Evolutionary conservation across 2,888 invertebrate genomes (phyloP).

Genomic region (Kryphioiulus occultus): DNA sequence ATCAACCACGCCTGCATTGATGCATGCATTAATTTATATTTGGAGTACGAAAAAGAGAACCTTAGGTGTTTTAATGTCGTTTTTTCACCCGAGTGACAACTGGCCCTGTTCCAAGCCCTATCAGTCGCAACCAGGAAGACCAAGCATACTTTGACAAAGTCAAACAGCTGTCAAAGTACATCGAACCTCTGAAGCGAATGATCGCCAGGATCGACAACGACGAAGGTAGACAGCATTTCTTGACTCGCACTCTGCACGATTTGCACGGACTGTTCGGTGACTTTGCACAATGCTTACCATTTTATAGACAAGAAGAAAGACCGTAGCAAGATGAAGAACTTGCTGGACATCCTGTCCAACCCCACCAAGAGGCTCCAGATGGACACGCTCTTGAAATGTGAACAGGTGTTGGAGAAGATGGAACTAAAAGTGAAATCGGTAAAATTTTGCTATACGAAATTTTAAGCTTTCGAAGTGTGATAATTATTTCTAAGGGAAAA

Average conservation of each 20-base stretch:
- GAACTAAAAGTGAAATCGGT: slow-evolving; percentile 66
- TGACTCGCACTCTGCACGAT: not conserved
- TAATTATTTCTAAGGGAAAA: not conserved
- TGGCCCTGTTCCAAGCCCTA: slow-evolving; percentile 57
- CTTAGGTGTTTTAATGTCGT: not conserved
- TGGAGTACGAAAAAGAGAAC: no score
- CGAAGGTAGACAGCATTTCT: slow-evolving; percentile 58
- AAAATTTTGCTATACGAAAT: not conserved
- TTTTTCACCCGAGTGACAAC: slow-evolving; percentile 4
- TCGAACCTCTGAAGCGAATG: slow-evolving; percentile 90
- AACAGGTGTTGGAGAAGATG: slow-evolving; percentile 87
- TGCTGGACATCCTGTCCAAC: slow-evolving; percentile 88
- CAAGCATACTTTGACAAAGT: slow-evolving; percentile 93
- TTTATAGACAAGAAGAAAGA: slow-evolving; percentile 53
- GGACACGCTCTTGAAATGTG: slow-evolving; percentile 90
- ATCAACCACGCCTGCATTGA: no score
- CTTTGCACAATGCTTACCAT: not conserved
- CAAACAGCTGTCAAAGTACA: slow-evolving; percentile 89
- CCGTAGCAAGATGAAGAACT: slow-evolving; percentile 91
- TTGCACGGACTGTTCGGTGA: not conserved
- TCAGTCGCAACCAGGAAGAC: slow-evolving; percentile 70
- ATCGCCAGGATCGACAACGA: slow-evolving; percentile 70
- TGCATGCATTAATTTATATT: no score
- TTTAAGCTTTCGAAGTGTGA: not conserved
- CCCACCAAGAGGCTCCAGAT: slow-evolving; percentile 87